Evolutionary conservation across 2,113 vertebrate species (phyloP).

Genomic region (Notothenia coriiceps): DNA sequence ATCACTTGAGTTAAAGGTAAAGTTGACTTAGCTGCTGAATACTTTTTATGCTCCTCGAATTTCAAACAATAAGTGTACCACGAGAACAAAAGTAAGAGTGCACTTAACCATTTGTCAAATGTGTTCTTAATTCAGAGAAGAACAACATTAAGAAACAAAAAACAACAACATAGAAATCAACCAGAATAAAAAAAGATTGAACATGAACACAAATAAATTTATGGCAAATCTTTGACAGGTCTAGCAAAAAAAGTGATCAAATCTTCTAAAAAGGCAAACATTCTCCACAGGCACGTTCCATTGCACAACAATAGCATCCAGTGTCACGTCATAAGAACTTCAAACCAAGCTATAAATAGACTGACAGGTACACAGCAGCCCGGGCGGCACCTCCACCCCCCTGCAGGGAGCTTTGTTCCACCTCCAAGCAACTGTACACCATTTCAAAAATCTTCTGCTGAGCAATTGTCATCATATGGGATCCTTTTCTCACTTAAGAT

Average conservation of each 20-base stretch:
- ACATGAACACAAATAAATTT: background rate
- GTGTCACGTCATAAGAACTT: slow-evolving; percentile 49
- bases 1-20: background rate
- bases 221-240: background rate
- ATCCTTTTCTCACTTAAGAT: slow-evolving; percentile 27
- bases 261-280: slow-evolving; percentile 15
- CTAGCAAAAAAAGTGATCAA: background rate
- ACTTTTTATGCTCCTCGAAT: too few species aligned
- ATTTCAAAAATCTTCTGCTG: slow-evolving; percentile 28
- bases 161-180: too few species aligned
- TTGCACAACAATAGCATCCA: slow-evolving; percentile 44
- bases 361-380: slow-evolving; percentile 57
- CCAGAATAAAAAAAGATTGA: too few species aligned
- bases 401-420: slow-evolving; percentile 47
- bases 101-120: too few species aligned
- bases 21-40: slow-evolving; percentile 17
- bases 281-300: background rate
- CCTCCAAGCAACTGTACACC: slow-evolving; percentile 50
- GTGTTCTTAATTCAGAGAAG: too few species aligned
- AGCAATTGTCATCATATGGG: slow-evolving; percentile 40
- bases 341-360: slow-evolving; percentile 69
- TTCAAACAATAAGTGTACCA: too few species aligned
- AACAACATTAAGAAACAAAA: too few species aligned
- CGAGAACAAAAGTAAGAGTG: too few species aligned
- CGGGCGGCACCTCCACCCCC: slow-evolving; percentile 50